These are phyloP conservation scores for Enteromius paludinosus DNA, from an alignment of 2,797 vertebrate species.

Conservation along the genomic window DNA sequence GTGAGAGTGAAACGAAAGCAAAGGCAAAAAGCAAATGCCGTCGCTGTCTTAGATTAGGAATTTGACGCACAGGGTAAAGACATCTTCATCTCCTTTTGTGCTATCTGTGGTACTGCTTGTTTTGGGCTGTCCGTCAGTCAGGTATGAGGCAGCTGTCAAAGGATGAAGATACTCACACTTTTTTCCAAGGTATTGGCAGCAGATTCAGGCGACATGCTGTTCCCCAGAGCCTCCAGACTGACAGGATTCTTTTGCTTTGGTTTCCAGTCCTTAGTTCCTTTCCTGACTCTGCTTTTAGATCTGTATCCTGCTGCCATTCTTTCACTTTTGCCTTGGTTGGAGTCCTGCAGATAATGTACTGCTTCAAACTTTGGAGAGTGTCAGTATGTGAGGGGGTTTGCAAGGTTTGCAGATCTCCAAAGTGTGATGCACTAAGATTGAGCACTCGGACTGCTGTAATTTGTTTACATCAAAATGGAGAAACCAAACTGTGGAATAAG, in stretches of 20 bases:
- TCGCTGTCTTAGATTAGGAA: slow-evolving; percentile 26
- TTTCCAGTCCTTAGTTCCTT: slow-evolving; percentile 55
- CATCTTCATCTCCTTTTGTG: slow-evolving; percentile 44
- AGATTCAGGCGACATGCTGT: slow-evolving; percentile 52
- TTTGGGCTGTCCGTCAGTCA: slow-evolving; percentile 48
- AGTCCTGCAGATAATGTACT: slow-evolving; percentile 37
- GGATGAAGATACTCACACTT: slow-evolving; percentile 60
- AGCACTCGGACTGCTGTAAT: background rate
- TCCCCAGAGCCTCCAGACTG: slow-evolving; percentile 51
- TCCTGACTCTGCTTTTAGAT: slow-evolving; percentile 29
- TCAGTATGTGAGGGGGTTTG: slow-evolving; percentile 4
- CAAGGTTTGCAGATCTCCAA: slow-evolving; percentile 26
- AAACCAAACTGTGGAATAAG: slow-evolving; percentile 27
- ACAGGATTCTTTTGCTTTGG: slow-evolving; percentile 59
- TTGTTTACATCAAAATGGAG: slow-evolving; percentile 15
- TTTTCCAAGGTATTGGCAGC: slow-evolving; percentile 58
- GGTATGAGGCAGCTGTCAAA: slow-evolving; percentile 68
- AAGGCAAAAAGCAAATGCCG: slow-evolving; percentile 33
- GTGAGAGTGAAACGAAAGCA: slow-evolving; percentile 7
- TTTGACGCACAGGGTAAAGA: slow-evolving; percentile 11
- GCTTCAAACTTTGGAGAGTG: slow-evolving; percentile 14
- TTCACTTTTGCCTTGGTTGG: slow-evolving; percentile 34
- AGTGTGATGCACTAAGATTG: slow-evolving; percentile 10
- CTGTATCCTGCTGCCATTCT: slow-evolving; percentile 41
- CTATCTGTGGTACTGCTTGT: slow-evolving; percentile 48